Evolutionary conservation across 2,797 vertebrate species (phyloP).

Genomic region (Oreochromis grahami): DNA sequence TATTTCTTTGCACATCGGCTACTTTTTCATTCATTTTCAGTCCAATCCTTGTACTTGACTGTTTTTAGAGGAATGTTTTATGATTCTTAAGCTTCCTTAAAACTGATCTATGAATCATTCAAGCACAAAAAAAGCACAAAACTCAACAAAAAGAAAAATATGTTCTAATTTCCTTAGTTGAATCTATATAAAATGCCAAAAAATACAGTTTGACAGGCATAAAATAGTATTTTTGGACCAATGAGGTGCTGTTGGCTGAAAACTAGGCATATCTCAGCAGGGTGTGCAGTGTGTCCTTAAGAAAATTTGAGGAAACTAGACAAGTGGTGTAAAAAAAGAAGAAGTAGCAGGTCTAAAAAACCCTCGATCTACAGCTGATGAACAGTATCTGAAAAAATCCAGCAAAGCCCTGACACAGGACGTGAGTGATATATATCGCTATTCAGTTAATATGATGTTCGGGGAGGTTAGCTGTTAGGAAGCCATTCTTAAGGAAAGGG

Average conservation of each 20-base stretch:
- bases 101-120: not conserved
- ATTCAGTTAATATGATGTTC: not conserved
- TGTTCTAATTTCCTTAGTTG: not conserved
- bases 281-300: not conserved
- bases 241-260: not conserved
- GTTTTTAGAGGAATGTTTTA: not conserved
- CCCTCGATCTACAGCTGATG: accelerated
- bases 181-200: accelerated
- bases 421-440: accelerated
- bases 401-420: accelerated
- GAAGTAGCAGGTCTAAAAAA: not conserved
- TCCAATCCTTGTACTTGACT: not conserved
- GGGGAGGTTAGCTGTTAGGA: accelerated
- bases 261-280: not conserved
- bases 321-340: not conserved
- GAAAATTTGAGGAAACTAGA: not conserved
- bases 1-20: not conserved
- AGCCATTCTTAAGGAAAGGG: accelerated
- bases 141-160: not conserved
- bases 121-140: accelerated
- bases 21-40: not conserved
- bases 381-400: not conserved
- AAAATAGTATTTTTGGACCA: not conserved
- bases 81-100: not conserved
- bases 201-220: not conserved